phyloP scores from a whole-genome alignment of 2,797 vertebrate species.

The Urocyon cinereoargenteus region DNA sequence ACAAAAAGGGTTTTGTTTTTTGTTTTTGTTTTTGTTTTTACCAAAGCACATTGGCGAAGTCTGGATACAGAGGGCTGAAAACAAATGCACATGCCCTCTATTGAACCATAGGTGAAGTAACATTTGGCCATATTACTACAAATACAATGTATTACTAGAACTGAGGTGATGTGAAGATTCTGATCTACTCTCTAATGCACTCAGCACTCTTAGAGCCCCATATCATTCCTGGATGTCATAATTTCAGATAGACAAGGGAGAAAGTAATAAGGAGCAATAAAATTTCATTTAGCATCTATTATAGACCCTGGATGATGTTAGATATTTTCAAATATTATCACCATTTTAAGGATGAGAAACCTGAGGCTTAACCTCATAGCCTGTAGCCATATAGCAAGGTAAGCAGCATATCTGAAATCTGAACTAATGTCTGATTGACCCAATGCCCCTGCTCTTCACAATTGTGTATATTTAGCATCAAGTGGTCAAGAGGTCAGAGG shows the following conservation, averaged over 20 bases:
- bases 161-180: not conserved
- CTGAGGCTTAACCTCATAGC: not conserved
- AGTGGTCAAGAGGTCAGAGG: not conserved
- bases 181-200: not conserved
- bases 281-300: not conserved
- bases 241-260: not conserved
- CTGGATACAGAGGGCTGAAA: not conserved
- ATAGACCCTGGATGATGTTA: not conserved
- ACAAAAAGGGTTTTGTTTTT: not conserved
- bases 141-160: not conserved
- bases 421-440: not conserved
- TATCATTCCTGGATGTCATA: not conserved
- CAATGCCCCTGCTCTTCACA: not conserved
- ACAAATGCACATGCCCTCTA: not conserved
- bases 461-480: not conserved
- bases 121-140: not conserved
- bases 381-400: not conserved
- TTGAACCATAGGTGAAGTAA: not conserved
- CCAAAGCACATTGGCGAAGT: constrained; percentile 28
- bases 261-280: not conserved
- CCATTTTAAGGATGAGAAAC: constrained; percentile 17
- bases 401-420: not conserved
- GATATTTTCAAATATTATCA: not conserved
- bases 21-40: not conserved
- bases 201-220: not conserved